Conservation (phyloP, 2,797 vertebrate genomes). For the Holocentrus rufus region DNA sequence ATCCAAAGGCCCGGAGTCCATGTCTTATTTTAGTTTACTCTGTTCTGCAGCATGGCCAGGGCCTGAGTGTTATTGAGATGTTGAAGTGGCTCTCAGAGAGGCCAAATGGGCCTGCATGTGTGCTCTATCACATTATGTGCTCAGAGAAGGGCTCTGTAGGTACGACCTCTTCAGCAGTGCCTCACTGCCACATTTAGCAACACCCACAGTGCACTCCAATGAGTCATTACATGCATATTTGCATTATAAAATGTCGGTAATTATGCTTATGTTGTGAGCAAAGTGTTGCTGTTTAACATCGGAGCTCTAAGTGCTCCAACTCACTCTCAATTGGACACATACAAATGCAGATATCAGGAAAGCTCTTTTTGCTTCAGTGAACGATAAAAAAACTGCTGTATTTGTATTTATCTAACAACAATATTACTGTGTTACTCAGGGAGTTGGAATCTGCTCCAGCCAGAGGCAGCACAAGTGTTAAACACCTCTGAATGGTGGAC, state of each 20-base stretch:
- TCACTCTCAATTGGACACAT: no score
- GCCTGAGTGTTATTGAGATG: constrained; percentile 38
- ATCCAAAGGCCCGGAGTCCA: neutral
- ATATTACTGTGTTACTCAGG: no score
- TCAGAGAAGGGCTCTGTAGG: constrained; percentile 52
- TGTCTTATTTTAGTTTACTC: constrained; percentile 3
- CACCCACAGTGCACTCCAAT: constrained; percentile 60
- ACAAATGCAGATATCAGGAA: constrained; percentile 20
- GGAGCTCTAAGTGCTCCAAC: no score
- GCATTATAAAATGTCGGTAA: constrained; percentile 37
- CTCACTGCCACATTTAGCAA: constrained; percentile 44
- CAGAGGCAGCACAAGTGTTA: no score
- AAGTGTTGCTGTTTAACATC: neutral
- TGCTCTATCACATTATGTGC: constrained; percentile 51
- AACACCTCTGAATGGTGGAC: no score
- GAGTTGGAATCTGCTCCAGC: neutral
- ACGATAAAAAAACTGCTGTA: no score
- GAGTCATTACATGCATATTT: constrained; percentile 49
- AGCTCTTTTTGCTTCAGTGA: neutral
- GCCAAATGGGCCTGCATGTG: constrained; percentile 44
- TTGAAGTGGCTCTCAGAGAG: constrained; percentile 57
- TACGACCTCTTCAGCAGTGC: constrained; percentile 17
- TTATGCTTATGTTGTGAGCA: neutral
- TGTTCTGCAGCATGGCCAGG: constrained; percentile 5
- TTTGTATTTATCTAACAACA: no score